phyloP scores from a whole-genome alignment of 1,140 invertebrate genomes.

The Hyles euphorbiae region DNA sequence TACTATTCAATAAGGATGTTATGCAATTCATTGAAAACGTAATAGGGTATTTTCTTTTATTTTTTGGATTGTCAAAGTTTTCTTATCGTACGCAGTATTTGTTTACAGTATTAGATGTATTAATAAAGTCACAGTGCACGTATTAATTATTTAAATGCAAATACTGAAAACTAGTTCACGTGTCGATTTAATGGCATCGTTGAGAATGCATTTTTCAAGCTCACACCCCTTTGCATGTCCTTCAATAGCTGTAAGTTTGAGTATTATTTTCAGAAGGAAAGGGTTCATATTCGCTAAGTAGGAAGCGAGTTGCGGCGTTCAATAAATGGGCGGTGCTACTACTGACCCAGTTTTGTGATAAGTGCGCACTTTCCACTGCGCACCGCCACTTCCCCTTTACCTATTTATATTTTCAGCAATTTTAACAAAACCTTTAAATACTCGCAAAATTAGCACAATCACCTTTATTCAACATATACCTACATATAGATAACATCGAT shows the following conservation, averaged over 20 bases:
- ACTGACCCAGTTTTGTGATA: constrained; percentile 69
- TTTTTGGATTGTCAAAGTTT: too few relatives aligned
- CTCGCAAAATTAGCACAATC: not conserved
- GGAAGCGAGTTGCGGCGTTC: constrained; percentile 44
- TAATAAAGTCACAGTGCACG: too few relatives aligned
- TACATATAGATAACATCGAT: not conserved
- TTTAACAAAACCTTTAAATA: constrained; percentile 35
- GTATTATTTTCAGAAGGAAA: constrained; percentile 41
- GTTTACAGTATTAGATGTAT: too few relatives aligned
- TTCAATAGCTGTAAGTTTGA: constrained; percentile 27
- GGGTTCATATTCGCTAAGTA: constrained; percentile 51
- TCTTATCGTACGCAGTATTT: too few relatives aligned
- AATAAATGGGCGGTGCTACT: constrained; percentile 71
- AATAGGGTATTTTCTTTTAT: too few relatives aligned
- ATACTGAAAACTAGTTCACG: too few relatives aligned
- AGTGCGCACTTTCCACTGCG: constrained; percentile 69
- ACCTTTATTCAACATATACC: too few relatives aligned
- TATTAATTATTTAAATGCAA: too few relatives aligned
- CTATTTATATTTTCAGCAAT: constrained; percentile 59
- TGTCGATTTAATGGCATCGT: not conserved
- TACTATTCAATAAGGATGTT: too few relatives aligned
- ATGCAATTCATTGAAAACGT: too few relatives aligned
- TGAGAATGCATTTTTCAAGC: constrained; percentile 53
- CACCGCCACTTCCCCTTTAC: constrained; percentile 58
- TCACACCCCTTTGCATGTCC: constrained; percentile 36